Evolutionary conservation across 2,888 invertebrate genomes (phyloP), one percentile per base, ranked within the genome.

Genomic region (Lithophane socia): DNA sequence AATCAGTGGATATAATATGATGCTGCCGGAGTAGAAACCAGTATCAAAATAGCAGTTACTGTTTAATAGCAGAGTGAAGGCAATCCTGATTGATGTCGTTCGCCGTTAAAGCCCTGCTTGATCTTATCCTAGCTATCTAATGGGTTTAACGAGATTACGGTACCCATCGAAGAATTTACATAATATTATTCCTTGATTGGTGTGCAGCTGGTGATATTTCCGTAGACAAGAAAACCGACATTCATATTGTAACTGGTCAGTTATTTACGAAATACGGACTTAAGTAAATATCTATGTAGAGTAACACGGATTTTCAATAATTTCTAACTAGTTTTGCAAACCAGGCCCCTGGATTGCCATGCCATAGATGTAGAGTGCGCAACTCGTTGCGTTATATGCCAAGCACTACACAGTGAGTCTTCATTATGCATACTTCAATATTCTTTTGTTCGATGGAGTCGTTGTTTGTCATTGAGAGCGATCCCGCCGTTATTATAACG

Each of bases 131-230:
- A 85, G 89, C 91, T 91, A 92, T 94, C 92, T 93, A 94, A 94
- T 94, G 92, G 92, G 92, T 93, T 93, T 94, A 94, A 94, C 93
- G 92, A 94, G 94, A 95, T 95, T 93, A 94, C 95, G 94, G 95
- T 94, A 94, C 91, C 89, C 87, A 87, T 89, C 86, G 82, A 90
- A 89, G 90, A 89, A 93, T 93, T 93, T 92, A 91, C 91, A 92
- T 87, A 80, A 83, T 93, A 90, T 90, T 37, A 37, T 90, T 91
- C 91, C 92, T 92, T 90, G 89, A 89, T 91, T 87, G 87, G 84
- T 87, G 74, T 77, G 75, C 76, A 69, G 74, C 84, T 81, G 85
- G 84, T 80, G 16, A 73, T 71, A 80, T 73, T 77, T 68, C 67
- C 65, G 42, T 73, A 60, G 44, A 70, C 77, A 80, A 75, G 72